phyloP scores from a whole-genome alignment of 2,113 vertebrate species.

The Jacana jacana region DNA sequence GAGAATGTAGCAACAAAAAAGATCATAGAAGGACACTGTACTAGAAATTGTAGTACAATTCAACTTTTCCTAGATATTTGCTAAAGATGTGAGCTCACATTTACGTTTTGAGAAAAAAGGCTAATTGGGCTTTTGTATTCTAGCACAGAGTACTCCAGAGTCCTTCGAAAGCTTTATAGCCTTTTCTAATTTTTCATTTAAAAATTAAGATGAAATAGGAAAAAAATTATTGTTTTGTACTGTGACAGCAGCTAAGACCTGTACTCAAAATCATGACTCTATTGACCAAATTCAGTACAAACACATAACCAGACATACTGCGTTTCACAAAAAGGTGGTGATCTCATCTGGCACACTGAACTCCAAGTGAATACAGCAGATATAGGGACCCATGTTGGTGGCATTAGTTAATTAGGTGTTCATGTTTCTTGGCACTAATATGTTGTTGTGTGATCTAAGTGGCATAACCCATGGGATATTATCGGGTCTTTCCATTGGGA shows the following conservation, averaged over 20 bases:
- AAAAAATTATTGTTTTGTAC: not conserved
- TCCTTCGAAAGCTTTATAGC: not conserved
- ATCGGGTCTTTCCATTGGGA: not conserved
- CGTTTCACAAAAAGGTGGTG: not conserved
- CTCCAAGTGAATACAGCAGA: not conserved
- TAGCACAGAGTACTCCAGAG: not conserved
- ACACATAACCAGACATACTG: not conserved
- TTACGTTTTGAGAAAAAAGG: not conserved
- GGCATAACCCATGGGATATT: accelerated
- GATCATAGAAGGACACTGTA: not conserved
- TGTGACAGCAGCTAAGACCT: not conserved
- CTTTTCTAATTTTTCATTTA: not conserved
- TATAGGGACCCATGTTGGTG: not conserved
- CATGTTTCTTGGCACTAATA: not conserved
- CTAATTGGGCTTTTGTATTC: not conserved
- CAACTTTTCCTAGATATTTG: not conserved
- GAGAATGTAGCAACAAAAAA: not conserved
- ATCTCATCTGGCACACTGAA: not conserved
- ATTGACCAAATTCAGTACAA: not conserved
- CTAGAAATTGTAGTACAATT: not conserved
- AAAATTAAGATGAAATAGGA: not conserved
- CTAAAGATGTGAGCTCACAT: not conserved
- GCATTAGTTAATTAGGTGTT: not conserved
- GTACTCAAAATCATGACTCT: not conserved
- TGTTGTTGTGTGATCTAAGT: not conserved